Base-by-base conservation (phyloP, 2,797 vertebrate species). In the Siniperca obscura region DNA sequence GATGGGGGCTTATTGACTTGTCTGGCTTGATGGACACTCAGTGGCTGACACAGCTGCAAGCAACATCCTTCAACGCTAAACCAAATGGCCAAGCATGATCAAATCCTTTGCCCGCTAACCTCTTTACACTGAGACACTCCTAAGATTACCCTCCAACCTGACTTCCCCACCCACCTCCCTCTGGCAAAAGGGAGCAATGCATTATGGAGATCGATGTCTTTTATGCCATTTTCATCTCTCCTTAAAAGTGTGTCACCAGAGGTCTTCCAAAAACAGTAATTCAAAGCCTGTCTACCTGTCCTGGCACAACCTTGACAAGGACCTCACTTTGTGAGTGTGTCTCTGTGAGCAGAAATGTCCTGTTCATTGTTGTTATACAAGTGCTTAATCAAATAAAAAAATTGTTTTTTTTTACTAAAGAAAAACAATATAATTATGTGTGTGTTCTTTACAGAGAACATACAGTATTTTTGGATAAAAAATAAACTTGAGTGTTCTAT, bases 1-100 rank as follows among this genome's bases (percentile, higher is more conserved):
- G 81, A 88, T 86, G 76, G 81, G 67, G 68, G 73, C 81, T 86
- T 89, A 93, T 91, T 91, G 86, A 90, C 87, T 88, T 77, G 87
- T 83, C 81, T 82, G 67, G 50, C 83, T 79, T 83, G 87, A 90
- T 87, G 82, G 81, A 70, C 87, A 92, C 79, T 91, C 70, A 80
- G 88, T 71, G 80, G 77, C 78, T 86, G 82, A 89, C 91, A 87
- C 68, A 8, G 70, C 80, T 73, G 74, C 75, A 78, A 73, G 86
- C 81, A 81, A 81, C 85, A 89, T 91, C 83, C 62, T 83, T 89
- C 82, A 80, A 48, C 55, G 70, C 87, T 82, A 72, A 90, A 91
- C 79, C 65, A 71, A 87, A 82, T 61, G 48, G 79, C 85, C 65
- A n/a, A 81, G 79, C 67, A 46, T 78, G 82, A 86, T 90, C 60